These are phyloP conservation scores for Nomada hirtipes DNA, from an alignment of 2,888 invertebrate genomes.

Conservation along the genomic window DNA sequence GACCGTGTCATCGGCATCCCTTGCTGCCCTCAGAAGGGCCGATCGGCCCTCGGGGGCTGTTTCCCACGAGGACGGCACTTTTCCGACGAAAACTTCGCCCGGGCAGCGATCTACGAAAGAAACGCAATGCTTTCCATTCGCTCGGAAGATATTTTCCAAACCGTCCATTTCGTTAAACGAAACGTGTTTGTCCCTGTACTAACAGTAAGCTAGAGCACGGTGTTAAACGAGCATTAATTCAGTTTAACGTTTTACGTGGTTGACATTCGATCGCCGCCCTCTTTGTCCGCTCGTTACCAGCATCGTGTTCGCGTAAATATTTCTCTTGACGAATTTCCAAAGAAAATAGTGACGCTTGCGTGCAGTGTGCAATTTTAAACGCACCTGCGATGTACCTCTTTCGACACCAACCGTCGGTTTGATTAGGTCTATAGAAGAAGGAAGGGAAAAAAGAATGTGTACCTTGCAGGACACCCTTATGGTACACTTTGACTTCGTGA, in stretches of 20 bases:
- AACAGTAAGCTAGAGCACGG: no score
- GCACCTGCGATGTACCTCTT: neutral
- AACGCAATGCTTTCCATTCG: neutral
- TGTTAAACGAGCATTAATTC: no score
- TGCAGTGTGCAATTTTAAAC: neutral
- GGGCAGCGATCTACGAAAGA: conserved; percentile 45
- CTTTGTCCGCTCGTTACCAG: neutral
- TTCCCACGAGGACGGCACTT: conserved; percentile 75
- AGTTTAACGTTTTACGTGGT: no score
- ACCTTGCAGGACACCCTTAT: conserved; percentile 82
- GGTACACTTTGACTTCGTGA: conserved; percentile 81
- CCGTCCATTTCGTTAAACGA: neutral
- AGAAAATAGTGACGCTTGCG: conserved; percentile 26
- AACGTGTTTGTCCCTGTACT: no score
- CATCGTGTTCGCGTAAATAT: neutral
- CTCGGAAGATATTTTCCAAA: neutral
- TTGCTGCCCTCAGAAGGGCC: conserved; percentile 85
- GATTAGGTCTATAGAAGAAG: neutral
- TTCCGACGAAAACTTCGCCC: conserved; percentile 45
- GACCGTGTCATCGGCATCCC: conserved; percentile 85
- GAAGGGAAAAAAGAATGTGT: conserved; percentile 23
- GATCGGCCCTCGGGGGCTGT: conserved; percentile 77
- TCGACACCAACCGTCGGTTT: no score
- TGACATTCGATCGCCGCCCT: neutral
- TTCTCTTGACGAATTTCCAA: conserved; percentile 39